Evolutionary conservation across 2,888 invertebrate genomes (phyloP).

Genomic region (Epirrhoe tristata): DNA sequence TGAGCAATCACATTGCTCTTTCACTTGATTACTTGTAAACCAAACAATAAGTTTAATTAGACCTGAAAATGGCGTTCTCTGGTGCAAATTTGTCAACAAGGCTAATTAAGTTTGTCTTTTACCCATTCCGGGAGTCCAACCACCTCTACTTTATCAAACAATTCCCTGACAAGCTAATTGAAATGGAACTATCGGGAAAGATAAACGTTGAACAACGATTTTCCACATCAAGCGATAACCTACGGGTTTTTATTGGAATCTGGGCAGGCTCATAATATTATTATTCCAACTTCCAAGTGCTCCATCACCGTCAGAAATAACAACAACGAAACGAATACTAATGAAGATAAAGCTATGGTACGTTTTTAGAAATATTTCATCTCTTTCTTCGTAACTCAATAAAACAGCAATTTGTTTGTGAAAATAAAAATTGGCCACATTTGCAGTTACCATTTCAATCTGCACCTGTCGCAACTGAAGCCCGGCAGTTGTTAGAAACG

Average conservation of each 20-base stretch:
- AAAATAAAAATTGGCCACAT: slow-evolving; percentile 33
- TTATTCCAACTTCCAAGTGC: slow-evolving; percentile 26
- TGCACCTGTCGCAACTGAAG: slow-evolving; percentile 31
- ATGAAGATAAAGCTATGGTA: slow-evolving; percentile 33
- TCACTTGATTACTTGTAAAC: slow-evolving; percentile 24
- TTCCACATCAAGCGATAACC: not conserved
- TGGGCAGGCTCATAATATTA: slow-evolving; percentile 8
- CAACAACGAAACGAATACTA: slow-evolving; percentile 26
- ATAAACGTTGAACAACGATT: slow-evolving; percentile 15
- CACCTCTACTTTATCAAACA: slow-evolving; percentile 38
- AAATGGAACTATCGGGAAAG: slow-evolving; percentile 25
- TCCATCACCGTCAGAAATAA: slow-evolving; percentile 38
- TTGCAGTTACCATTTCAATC: slow-evolving; percentile 38
- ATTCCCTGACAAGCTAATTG: slow-evolving; percentile 40
- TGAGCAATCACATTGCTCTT: slow-evolving; percentile 32
- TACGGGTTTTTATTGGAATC: slow-evolving; percentile 6
- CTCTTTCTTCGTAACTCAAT: slow-evolving; percentile 24
- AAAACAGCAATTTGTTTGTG: slow-evolving; percentile 22
- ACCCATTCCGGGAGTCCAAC: slow-evolving; percentile 35
- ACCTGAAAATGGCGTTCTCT: slow-evolving; percentile 33
- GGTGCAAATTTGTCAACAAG: slow-evolving; percentile 46
- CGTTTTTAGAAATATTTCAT: slow-evolving; percentile 27
- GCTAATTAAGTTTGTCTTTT: slow-evolving; percentile 47
- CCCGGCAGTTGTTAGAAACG: slow-evolving; percentile 33
- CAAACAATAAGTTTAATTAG: slow-evolving; percentile 42